Conservation (phyloP, 2,888 invertebrate genomes). For the Mechanitis mazaeus region DNA sequence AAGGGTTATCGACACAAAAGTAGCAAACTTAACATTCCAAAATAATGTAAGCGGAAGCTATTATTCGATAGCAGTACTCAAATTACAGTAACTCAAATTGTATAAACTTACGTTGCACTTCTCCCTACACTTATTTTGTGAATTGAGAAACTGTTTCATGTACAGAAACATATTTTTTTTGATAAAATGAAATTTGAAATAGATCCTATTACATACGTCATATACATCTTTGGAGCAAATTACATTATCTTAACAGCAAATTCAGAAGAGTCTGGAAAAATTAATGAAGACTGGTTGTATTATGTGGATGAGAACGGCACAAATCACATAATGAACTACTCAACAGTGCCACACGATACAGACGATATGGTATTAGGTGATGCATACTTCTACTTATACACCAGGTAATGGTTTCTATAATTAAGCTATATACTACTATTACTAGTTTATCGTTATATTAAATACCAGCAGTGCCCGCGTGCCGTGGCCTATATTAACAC, state of each 20-base stretch:
- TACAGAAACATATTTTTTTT: not conserved
- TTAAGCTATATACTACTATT: not conserved
- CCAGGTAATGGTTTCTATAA: constrained; percentile 45
- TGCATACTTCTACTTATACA: constrained; percentile 67
- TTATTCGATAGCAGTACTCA: constrained; percentile 20
- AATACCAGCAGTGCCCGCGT: too few relatives aligned
- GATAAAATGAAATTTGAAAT: not conserved
- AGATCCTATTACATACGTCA: constrained; percentile 2
- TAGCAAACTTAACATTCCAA: not conserved
- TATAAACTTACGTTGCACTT: not conserved
- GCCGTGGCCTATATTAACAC: too few relatives aligned
- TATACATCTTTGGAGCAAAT: constrained; percentile 9
- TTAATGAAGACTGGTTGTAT: constrained; percentile 68
- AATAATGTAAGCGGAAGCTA: constrained; percentile 27
- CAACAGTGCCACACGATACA: constrained; percentile 45
- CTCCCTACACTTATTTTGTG: not conserved
- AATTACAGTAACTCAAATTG: not conserved
- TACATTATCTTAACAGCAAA: not conserved
- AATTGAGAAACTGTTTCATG: not conserved
- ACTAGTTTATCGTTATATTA: not conserved
- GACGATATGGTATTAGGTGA: constrained; percentile 49
- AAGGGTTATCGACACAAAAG: not conserved
- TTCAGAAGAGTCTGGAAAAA: constrained; percentile 39
- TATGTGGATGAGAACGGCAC: constrained; percentile 64
- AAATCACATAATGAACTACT: constrained; percentile 56